Evolutionary conservation across 2,888 invertebrate genomes (phyloP), one percentile per base, ranked within the genome.

Genomic region (Gari tellinella): DNA sequence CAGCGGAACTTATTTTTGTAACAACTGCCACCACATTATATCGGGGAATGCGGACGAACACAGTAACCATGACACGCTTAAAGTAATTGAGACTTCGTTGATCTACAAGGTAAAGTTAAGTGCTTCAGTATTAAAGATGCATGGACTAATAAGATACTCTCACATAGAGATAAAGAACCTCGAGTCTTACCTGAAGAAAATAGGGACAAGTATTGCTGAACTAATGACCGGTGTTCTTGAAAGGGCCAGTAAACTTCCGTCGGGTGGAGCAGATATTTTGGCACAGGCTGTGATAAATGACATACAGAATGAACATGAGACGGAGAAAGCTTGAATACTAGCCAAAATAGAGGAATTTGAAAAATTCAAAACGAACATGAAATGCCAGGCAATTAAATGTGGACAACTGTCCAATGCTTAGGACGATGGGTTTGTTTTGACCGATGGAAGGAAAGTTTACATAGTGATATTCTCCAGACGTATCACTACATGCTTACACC

Each of bases 271-370:
- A 1, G 65, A 68, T 12, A 10, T 72, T 10, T 21, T 72, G 0
- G 45, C 49, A 4, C 68, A 64, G 15, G 49, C 68, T 15, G 31
- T 68, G 26, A 48, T 72, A 12, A 51, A 63, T 41, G 79, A 72
- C 21, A 66, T 75, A 23, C 61, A 72, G 15, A 60, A 17, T 17
- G 79, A 72, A 26, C 72, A 75, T 37, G 64, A 68, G 38, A 19
- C 55, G 2, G 74, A 79, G 52, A 45, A 56, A 4, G 68, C 68
- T 17, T 31, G 74, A 51, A 55, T 79, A 17, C 60, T 31, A 38
- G 52, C 63, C 23, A 74, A 75, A 46, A 67, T 79, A 7, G 46
- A 46, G 23, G 74, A 74, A 31, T 74, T 79, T 25, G 74, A 79
- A 15, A 21, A 67, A 15, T 68, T 63, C 41, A 60, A 68, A 19